Percentiles rank a stretch among this genome's conserved stretches.
These are phyloP conservation scores for Drosophila cognata DNA, from an alignment of 2,888 invertebrate species.

Conservation along the genomic window DNA sequence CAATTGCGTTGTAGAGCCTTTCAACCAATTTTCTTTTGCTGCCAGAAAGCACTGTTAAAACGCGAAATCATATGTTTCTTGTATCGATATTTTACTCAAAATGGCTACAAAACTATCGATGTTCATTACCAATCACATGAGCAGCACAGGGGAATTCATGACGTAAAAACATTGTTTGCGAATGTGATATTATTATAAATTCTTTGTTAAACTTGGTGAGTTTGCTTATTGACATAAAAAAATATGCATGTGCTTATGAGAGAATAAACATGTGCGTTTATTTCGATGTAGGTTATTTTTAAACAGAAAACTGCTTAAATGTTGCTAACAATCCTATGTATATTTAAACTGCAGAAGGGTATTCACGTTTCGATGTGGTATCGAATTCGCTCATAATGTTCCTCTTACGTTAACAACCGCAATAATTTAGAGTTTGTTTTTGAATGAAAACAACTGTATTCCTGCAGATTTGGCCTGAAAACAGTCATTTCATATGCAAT, in stretches of 20 bases:
- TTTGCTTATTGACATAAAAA: not conserved
- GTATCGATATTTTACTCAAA: conserved; percentile 23
- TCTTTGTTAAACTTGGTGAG: not conserved
- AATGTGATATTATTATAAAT: too few relatives aligned
- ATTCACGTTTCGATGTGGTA: conserved; percentile 21
- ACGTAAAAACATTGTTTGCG: not conserved
- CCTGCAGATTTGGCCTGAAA: conserved; percentile 38
- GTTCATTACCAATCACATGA: not conserved
- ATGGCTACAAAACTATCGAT: conserved; percentile 6
- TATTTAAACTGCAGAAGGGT: conserved; percentile 14
- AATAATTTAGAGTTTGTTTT: conserved; percentile 49
- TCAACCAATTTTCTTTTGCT: conserved; percentile 35
- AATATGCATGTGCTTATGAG: too few relatives aligned
- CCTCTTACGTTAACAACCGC: conserved; percentile 69
- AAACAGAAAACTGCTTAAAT: not conserved
- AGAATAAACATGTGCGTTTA: not conserved
- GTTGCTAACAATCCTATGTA: not conserved
- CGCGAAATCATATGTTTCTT: conserved; percentile 53
- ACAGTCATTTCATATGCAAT: not conserved
- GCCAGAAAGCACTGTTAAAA: conserved; percentile 41
- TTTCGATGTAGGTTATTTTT: not conserved
- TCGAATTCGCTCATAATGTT: not conserved
- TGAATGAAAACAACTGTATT: conserved; percentile 34
- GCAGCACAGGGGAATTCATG: conserved; percentile 18
- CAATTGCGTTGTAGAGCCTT: conserved; percentile 24